These are phyloP conservation scores for Vicugna pacos DNA, from an alignment of 2,113 vertebrate genomes.

Conservation along the genomic window DNA sequence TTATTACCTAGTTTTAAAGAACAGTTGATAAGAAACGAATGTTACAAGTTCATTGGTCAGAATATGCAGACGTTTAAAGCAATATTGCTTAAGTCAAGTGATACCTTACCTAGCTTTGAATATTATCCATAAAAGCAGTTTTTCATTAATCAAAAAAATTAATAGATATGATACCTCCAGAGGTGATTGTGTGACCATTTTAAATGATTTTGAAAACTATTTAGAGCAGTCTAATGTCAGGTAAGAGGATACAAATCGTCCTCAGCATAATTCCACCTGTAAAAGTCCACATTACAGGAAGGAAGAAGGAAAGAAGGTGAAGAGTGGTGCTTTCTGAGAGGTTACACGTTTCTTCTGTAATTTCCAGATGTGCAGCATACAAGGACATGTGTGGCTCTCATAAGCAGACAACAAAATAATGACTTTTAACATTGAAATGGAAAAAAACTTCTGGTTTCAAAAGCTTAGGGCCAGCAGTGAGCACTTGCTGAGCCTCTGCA, in stretches of 20 bases:
- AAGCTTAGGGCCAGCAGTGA: not conserved
- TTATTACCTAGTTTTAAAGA: not conserved
- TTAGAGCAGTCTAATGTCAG: not conserved
- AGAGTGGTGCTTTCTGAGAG: not conserved
- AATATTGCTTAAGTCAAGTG: not conserved
- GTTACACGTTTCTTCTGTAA: not conserved
- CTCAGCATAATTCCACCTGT: not conserved
- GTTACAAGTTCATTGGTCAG: not conserved
- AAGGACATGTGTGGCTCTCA: not conserved
- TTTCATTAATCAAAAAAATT: not conserved
- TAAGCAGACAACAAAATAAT: not conserved
- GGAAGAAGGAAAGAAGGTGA: not conserved
- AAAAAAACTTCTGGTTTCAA: not conserved
- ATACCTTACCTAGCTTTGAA: not conserved
- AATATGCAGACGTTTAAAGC: not conserved
- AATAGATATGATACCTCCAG: not conserved
- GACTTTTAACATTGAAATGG: not conserved
- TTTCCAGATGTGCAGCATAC: not conserved
- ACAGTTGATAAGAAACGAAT: not conserved
- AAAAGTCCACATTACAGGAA: not conserved
- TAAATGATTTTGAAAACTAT: conserved; percentile 11
- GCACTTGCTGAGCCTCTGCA: not conserved
- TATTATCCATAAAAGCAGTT: not conserved
- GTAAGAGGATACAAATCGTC: not conserved
- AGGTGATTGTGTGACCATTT: not conserved